Conservation (phyloP, 1,140 invertebrate genomes). For the Popillia japonica region DNA sequence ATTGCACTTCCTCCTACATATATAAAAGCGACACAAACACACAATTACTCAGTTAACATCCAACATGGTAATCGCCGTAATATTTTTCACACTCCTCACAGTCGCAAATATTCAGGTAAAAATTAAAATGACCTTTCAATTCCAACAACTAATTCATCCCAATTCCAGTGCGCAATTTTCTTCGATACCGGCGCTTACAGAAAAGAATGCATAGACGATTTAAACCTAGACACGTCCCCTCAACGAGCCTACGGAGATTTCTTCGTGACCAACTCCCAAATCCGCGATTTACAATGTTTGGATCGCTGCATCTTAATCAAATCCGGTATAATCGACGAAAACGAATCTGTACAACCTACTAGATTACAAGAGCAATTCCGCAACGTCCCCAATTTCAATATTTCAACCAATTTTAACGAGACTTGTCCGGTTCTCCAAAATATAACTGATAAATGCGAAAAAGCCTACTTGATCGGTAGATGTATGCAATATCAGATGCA, state of each 20-base stretch:
- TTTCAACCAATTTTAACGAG: background rate
- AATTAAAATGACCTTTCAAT: background rate
- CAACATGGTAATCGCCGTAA: background rate
- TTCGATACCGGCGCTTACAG: background rate
- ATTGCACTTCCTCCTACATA: background rate
- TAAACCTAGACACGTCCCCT: background rate
- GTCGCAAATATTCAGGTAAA: background rate
- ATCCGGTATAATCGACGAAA: background rate
- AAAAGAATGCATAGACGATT: background rate
- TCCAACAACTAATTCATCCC: background rate
- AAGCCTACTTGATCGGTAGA: background rate
- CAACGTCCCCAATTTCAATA: background rate
- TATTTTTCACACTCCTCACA: background rate
- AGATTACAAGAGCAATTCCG: background rate
- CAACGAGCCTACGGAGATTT: background rate
- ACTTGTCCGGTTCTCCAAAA: background rate
- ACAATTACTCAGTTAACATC: background rate
- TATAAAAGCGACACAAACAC: background rate
- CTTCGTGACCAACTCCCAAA: background rate
- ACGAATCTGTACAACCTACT: background rate
- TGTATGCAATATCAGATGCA: background rate
- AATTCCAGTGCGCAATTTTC: background rate
- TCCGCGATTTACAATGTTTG: background rate
- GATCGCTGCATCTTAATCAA: conserved; percentile 1
- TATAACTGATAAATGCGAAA: conserved; percentile 19